Evolutionary conservation across 2,113 vertebrate genomes (phyloP), one percentile per base, ranked within the genome.

Genomic region (Bothrops jararaca): DNA sequence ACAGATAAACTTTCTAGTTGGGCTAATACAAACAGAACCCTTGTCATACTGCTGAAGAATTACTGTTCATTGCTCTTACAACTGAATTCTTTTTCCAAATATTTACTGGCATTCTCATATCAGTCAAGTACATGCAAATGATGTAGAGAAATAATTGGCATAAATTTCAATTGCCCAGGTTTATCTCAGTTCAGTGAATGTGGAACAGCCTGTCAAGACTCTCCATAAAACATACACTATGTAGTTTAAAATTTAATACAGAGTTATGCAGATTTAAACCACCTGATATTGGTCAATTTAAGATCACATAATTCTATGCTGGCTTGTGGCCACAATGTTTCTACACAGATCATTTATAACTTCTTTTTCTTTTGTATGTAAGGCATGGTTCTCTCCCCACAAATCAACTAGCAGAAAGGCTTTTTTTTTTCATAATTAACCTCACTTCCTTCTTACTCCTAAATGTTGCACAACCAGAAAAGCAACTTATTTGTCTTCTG

Each of bases 41-140:
- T 12, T 22, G n/a, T 15, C 45, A 0, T 10, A 9, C 74, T 69
- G 89, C 22, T 92, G 26, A 0, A 1, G 3, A 39, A 92, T 64
- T 50, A 91, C n/a, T 9, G 0, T 91, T 56, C 45, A 92, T 90
- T 90, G n/a, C 48, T 86, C 53, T 34, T 56, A 60, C 34, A 93
- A 53, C 24, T 53, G 85, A 39, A 24, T 7, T 52, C 29, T 8
- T 92, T 95, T 57, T 92, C 50, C 26, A 94, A 92, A 90, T 2
- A 89, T 91, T 93, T 69, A 4, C 1, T 8, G 2, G n/a, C n/a
- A 42, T 86, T 57, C 53, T 57, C 5, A 15, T 24, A 15, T 24
- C 10, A 60, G 53, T 48, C 29, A 90, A 23, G 12, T 57, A 50
- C 34, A 90, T 52, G 58, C 58, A 52, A 60, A 60, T 50, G 29